Base-by-base conservation (phyloP, 1,140 invertebrate species). In the Drosophila insularis region DNA sequence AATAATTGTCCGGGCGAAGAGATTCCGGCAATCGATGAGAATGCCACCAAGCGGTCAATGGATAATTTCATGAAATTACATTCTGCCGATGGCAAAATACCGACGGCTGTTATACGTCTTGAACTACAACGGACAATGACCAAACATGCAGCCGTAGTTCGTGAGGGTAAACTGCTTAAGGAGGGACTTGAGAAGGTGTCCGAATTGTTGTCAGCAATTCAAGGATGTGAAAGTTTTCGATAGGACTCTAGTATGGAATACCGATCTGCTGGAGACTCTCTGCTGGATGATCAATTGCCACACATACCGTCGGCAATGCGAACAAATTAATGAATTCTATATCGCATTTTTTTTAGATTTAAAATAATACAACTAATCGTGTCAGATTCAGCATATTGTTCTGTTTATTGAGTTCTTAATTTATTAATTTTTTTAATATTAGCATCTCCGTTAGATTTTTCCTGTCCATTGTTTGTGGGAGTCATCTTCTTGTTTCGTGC, bases 71-170 rank as follows among this genome's bases (percentile, higher is more conserved):
- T 99, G 92, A 94, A 93, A 78, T 69, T 95, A 2, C 93, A 97
- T 63, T 93, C 96, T 92, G 95, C 97, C 5, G 95, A 97, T 80
- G 98, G 98, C 39, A 87, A 92, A 1, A 94, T 95, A 23, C 85
- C 95, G 1, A 98, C 98, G 0, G 97, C 98, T 8, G 95, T 96
- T 4, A 93, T 99, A 32, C 94, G 98, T 68, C 92, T 98, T 46
- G 94, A 94, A 53, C 97, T 99, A 97, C 99, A 99, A 92, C 98
- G 98, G 92, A 95, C 95, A n/a, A 99, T 99, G 98, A 98, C 99
- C 93, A 95, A 93, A 19, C 96, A 99, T 93, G 98, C 98, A 0
- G 98, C 98, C 56, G 98, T 99, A 0, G 99, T 99, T 93, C 93
- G 98, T 79, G 97, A 97, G 64, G 98, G 96, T 32, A 95, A 96